Evolutionary conservation across 2,797 vertebrate genomes (phyloP).

Genomic region (Tarsius wallacei): DNA sequence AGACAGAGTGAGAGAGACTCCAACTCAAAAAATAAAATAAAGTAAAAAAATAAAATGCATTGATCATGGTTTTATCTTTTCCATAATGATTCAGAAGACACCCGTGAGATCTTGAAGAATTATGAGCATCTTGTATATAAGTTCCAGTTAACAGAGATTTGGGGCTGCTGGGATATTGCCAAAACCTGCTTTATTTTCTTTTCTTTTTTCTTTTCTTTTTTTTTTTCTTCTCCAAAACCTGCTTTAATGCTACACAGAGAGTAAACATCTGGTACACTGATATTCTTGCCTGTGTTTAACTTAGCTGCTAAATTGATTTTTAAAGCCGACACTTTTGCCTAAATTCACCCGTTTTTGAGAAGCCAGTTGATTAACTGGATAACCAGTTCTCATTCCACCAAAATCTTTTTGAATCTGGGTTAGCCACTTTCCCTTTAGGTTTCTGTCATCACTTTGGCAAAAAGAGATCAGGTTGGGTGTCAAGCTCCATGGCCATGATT

Average conservation of each 20-base stretch:
- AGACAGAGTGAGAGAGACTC: no score
- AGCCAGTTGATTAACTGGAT: not conserved
- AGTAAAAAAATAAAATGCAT: not conserved
- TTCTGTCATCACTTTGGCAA: not conserved
- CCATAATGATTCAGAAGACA: not conserved
- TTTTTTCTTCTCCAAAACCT: not conserved
- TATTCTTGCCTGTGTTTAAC: not conserved
- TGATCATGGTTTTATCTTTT: slow-evolving; percentile 7
- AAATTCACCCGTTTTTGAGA: not conserved
- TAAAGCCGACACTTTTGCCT: not conserved
- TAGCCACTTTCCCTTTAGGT: not conserved
- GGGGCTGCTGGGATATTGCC: not conserved
- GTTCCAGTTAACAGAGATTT: not conserved
- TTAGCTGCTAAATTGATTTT: not conserved
- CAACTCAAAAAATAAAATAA: no score
- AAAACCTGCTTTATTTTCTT: not conserved
- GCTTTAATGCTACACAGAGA: not conserved
- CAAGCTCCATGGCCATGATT: not conserved
- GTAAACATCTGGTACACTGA: no score
- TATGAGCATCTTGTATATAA: not conserved
- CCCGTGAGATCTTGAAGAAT: not conserved
- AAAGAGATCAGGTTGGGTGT: not conserved
- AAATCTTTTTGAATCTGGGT: not conserved
- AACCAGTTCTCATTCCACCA: not conserved
- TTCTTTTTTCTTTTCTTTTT: no score